A percentile compares a stretch with the other conserved stretches of the same genome.
These are phyloP conservation scores for Tiliacea aurago DNA, from an alignment of 2,888 invertebrate species.

Conservation along the genomic window DNA sequence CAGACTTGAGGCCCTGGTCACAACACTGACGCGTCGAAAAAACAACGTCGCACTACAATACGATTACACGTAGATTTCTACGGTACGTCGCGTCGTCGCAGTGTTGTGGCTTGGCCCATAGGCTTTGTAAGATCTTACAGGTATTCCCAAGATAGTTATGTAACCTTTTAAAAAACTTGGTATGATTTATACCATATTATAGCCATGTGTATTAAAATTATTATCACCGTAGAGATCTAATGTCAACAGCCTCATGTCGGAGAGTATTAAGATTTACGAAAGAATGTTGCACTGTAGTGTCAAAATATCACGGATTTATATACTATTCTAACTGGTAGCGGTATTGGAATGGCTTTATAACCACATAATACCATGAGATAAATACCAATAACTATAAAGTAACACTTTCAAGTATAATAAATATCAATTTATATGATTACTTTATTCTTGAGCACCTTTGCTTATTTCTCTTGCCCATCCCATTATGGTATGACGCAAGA, in stretches of 20 bases:
- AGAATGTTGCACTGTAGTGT: slow-evolving; percentile 57
- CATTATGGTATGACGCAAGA: slow-evolving; percentile 28
- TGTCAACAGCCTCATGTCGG: slow-evolving; percentile 41
- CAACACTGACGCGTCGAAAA: too few relatives aligned
- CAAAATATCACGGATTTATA: slow-evolving; percentile 37
- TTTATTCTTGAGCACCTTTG: slow-evolving; percentile 20
- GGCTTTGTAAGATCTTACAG: slow-evolving; percentile 1
- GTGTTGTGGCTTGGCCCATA: too few relatives aligned
- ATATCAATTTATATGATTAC: slow-evolving; percentile 43
- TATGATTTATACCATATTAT: slow-evolving; percentile 23
- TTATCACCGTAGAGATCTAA: slow-evolving; percentile 24
- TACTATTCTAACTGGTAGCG: slow-evolving; percentile 31
- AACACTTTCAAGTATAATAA: slow-evolving; percentile 34
- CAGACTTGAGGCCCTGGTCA: too few relatives aligned
- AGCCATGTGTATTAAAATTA: slow-evolving; percentile 20
- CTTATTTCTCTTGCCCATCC: slow-evolving; percentile 22
- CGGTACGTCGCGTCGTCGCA: too few relatives aligned
- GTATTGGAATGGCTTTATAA: slow-evolving; percentile 44
- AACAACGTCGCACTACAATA: too few relatives aligned
- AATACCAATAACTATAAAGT: slow-evolving; percentile 47
- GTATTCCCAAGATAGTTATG: not conserved
- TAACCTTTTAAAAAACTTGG: not conserved
- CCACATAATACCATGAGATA: slow-evolving; percentile 37
- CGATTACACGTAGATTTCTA: too few relatives aligned
- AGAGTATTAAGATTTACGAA: slow-evolving; percentile 28